Evolutionary conservation across 2,797 vertebrate genomes (phyloP).

Genomic region (Clarias laeviceps): DNA sequence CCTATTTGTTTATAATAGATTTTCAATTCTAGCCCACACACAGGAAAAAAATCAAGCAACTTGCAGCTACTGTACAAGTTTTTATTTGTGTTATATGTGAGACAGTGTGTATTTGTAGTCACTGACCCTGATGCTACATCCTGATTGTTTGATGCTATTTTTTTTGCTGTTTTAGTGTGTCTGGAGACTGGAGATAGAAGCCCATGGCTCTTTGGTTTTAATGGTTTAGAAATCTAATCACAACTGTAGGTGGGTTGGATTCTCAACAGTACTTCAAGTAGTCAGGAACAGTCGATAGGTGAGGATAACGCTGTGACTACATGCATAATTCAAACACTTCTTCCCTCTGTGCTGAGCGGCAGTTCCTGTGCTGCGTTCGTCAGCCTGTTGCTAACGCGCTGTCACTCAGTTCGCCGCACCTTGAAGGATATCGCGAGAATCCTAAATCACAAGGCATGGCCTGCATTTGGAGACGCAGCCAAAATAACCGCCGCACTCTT

Average conservation of each 20-base stretch:
- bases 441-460: conserved; percentile 51
- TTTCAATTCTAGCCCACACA: background rate
- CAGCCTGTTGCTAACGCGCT: conserved; percentile 49
- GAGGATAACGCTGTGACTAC: conserved; percentile 3
- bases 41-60: background rate
- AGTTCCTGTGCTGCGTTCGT: conserved; percentile 17
- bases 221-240: conserved; percentile 17
- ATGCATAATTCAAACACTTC: conserved; percentile 49
- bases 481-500: background rate
- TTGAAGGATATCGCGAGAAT: conserved; percentile 46
- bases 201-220: background rate
- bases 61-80: background rate
- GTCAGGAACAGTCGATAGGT: background rate
- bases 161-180: background rate
- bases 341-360: conserved; percentile 23
- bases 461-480: background rate
- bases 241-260: background rate
- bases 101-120: background rate
- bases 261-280: background rate
- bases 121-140: background rate
- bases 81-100: background rate
- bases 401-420: conserved; percentile 50
- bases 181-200: background rate
- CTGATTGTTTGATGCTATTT: conserved; percentile 13
- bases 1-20: background rate